Base-by-base conservation (phyloP, 2,113 vertebrate species). In the Tetrao urogallus region DNA sequence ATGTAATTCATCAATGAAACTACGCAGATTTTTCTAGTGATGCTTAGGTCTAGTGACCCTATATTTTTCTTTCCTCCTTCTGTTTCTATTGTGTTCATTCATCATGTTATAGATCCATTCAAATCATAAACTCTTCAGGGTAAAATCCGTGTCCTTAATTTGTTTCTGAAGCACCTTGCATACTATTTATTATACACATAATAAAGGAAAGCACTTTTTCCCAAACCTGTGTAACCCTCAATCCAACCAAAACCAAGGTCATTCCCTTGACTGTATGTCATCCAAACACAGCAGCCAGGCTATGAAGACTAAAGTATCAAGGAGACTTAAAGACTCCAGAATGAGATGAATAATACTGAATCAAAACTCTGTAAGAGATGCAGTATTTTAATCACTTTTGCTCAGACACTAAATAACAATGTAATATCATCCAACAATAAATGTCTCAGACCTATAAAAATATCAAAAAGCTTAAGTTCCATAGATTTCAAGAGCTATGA, bases 101-200 rank as follows among this genome's bases (percentile, higher is more conserved):
- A 94, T 93, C 95, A 95, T 74, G 71, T 56, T 96, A 96, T 86
- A 94, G 89, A 93, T 91, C 92, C 82, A 93, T 80, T 96, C 84
- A 94, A 94, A 95, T 94, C 84, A 95, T 95, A 94, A 95, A 94
- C 81, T 89, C 78, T 91, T 93, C 74, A 87, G 94, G 58, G 89
- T 82, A 92, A 91, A 67, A 87, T 88, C 88, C 79, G 77, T 89
- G 91, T 80, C 67, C 50, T 92, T 92, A 93, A 93, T 93, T 92
- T 92, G 42, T 88, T 89, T 85, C 72, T 85, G 89, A 92, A 95
- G 60, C 86, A 43, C 47, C 64, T 28, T 63, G 64, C 3, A 4
- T 85, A 71, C 32, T 74, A 67, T 34, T 40, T 32, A 43, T 71
- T 56, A 93, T 60, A 80, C 6, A 71, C 47, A 63, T 80, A 94